phyloP scores from a whole-genome alignment of 2,888 invertebrate genomes.

The Allacma fusca region DNA sequence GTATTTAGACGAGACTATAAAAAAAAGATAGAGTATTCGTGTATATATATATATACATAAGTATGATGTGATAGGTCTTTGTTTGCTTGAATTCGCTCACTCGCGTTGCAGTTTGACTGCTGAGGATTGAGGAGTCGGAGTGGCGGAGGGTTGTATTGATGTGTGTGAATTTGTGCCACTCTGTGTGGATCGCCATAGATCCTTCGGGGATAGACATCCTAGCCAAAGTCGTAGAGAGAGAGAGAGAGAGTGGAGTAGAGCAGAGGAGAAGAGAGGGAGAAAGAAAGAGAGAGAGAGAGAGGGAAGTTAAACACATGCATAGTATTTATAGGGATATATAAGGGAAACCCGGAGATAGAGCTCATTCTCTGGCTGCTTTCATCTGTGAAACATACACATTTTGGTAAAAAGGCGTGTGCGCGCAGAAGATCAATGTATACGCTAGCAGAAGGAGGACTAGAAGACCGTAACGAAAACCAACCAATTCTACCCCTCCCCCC shows the following conservation, averaged over 20 bases:
- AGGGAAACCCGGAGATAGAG: constrained; percentile 35
- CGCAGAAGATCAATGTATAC: constrained; percentile 43
- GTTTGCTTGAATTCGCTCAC: constrained; percentile 34
- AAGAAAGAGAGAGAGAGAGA: constrained; percentile 16
- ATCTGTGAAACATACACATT: constrained; percentile 44
- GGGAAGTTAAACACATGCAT: neutral
- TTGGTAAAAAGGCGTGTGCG: constrained; percentile 47
- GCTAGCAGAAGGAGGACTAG: constrained; percentile 38
- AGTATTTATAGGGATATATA: neutral
- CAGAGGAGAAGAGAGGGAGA: constrained; percentile 17
- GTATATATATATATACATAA: neutral
- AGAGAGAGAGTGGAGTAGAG: constrained; percentile 7
- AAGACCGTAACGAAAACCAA: constrained; percentile 41
- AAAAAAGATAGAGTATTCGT: no score
- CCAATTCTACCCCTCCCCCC: constrained; percentile 37
- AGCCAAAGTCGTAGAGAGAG: neutral
- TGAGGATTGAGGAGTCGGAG: constrained; percentile 38
- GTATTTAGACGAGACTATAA: no score
- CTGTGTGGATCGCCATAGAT: constrained; percentile 37
- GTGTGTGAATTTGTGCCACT: constrained; percentile 42
- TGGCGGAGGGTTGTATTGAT: constrained; percentile 40
- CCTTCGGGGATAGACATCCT: constrained; percentile 35
- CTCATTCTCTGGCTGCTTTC: constrained; percentile 40
- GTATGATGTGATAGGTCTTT: neutral
- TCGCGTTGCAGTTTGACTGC: constrained; percentile 32